A percentile compares a stretch with the other conserved stretches of the same genome.
Evolutionary conservation across 2,797 vertebrate genomes (phyloP).

Genomic region (Fistularia commersonii): DNA sequence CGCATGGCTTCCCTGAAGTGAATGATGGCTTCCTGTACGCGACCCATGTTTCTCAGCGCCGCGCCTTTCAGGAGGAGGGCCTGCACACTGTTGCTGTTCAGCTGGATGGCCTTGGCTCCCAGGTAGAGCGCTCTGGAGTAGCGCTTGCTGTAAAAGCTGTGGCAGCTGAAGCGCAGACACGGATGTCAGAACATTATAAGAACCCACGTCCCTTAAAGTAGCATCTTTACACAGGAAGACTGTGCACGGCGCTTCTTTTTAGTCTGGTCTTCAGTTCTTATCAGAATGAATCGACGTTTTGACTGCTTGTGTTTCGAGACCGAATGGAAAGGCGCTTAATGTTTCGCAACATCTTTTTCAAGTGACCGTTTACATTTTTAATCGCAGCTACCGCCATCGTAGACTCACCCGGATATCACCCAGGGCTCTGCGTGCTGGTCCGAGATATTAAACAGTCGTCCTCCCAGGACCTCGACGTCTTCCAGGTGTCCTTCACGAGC

Average conservation of each 20-base stretch:
- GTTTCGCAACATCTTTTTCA: too few species aligned
- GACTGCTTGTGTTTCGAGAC: too few species aligned
- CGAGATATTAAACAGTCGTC: constrained; percentile 97
- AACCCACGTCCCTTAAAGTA: background rate
- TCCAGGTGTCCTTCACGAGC: constrained; percentile 96
- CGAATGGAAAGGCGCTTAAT: too few species aligned
- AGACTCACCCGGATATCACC: constrained; percentile 94
- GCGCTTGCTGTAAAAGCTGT: constrained; percentile 97
- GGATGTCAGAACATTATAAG: background rate
- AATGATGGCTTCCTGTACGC: constrained; percentile 97
- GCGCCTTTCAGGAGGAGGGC: constrained; percentile 95
- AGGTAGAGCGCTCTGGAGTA: constrained; percentile 95
- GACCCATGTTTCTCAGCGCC: constrained; percentile 93
- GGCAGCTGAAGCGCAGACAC: constrained; percentile 77
- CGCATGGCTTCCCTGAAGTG: constrained; percentile 97
- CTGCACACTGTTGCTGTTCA: constrained; percentile 97
- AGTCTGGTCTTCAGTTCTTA: too few species aligned
- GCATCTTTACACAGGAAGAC: too few species aligned
- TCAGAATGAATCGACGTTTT: too few species aligned
- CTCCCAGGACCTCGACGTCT: constrained; percentile 95
- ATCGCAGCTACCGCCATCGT: background rate
- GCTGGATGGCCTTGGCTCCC: constrained; percentile 96
- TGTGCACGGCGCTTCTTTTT: too few species aligned
- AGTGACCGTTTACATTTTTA: background rate
- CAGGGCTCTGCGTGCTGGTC: constrained; percentile 98